Evolutionary conservation across 2,113 vertebrate species (phyloP).

Genomic region (Isurus oxyrinchus): DNA sequence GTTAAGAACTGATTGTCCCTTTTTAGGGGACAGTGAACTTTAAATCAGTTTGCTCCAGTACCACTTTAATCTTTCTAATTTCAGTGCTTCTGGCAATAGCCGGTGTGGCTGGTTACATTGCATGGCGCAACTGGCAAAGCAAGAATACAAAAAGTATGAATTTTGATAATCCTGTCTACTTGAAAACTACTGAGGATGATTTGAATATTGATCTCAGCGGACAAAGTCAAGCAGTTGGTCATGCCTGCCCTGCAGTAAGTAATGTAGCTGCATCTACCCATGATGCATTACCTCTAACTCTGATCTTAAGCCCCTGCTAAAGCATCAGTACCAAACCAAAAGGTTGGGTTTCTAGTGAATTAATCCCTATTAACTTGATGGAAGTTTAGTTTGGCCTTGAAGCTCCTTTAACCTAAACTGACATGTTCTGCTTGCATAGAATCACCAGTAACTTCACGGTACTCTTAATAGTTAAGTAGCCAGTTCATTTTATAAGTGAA

Average conservation of each 20-base stretch:
- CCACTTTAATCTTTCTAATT: background rate
- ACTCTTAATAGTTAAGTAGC: too few relatives aligned
- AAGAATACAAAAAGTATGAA: conserved; percentile 99
- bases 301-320: background rate
- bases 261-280: background rate
- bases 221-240: conserved; percentile 79
- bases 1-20: too few relatives aligned
- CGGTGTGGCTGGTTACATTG: conserved; percentile 70
- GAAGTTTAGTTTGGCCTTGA: too few relatives aligned
- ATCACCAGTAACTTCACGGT: too few relatives aligned
- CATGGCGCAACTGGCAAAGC: conserved; percentile 94
- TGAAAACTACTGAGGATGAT: conserved; percentile 97
- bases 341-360: too few relatives aligned
- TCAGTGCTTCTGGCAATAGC: conserved; percentile 78
- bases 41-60: too few relatives aligned
- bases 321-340: background rate
- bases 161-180: conserved; percentile 95
- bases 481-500: too few relatives aligned
- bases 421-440: too few relatives aligned
- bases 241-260: conserved; percentile 95
- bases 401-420: too few relatives aligned
- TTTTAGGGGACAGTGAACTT: too few relatives aligned
- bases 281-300: background rate
- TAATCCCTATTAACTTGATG: too few relatives aligned
- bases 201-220: conserved; percentile 87